Base-by-base conservation (phyloP, 2,113 vertebrate species). In the Clupea harengus region DNA sequence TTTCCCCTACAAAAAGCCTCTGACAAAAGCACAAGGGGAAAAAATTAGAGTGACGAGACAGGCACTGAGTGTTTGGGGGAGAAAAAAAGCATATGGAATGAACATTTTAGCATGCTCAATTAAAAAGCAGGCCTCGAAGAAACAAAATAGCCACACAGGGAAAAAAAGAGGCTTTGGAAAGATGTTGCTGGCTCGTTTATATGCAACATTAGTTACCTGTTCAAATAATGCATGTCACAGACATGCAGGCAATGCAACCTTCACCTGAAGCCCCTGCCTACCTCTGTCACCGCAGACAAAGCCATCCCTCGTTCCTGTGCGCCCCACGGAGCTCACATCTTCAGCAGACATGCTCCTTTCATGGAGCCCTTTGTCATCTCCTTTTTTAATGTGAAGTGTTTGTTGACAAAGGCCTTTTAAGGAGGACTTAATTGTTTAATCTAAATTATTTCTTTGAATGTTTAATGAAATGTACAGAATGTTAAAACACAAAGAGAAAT, bases 1-100 rank as follows among this genome's bases (percentile, higher is more conserved):
- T 94, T 95, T 95, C 90, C 88, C 86, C 86, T 89, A 95, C 95
- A 95, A 95, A 95, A 92, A 94, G 93, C 91, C 89, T 91, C 88
- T 92, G 93, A 94, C 90, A 93, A 93, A 93, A 88, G 72, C 72
- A 88, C 85, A 39, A 28, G 25, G 28, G 72, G 72, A 15, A 89
- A 89, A 91, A 84, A 82, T 85, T 83, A 72, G 72, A 39, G 72
- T 11, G 13, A 39, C 72, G 28, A 39, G 32, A 75, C 67, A 75
- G n/a, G 64, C 82, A 85, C n/a, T n/a, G 83, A 78, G 86, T 89
- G 92, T 92, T 92, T 90, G 90, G 86, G 93, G 88, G 22, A 32
- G 67, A 75, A 75, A 13, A 75, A 75, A 75, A 78, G 91, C 91
- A 92, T 87, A 87, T 92, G 86, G 88, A 92, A 92, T 92, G 92